Evolutionary conservation across 2,888 invertebrate genomes (phyloP), one percentile per base, ranked within the genome.

Genomic region (Drosophila phalerata): DNA sequence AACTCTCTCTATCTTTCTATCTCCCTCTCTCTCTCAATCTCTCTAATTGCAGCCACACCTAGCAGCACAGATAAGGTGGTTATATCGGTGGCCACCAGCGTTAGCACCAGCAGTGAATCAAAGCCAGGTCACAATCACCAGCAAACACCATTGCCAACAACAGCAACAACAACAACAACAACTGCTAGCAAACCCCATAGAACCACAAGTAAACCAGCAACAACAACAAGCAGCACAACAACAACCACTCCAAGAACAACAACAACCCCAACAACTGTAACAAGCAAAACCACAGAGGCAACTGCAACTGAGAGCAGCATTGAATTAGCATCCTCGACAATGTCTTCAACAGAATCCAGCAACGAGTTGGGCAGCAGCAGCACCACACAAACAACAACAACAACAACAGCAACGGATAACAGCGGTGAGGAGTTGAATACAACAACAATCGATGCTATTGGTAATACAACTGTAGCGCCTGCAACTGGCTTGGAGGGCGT

Each of bases 401-500:
- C 55, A 61, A 34, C 73, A 52, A 68, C 73, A 64, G 81, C 87
- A 60, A 73, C 80, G 40, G 87, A 87, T 43, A 77, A 78, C 65
- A 79, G 79, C 73, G 66, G 70, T 34, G 87, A 85, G 34, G 72
- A 76, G 17, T 38, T 58, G 43, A 86, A 60, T 19, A 74, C 77
- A 61, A 75, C 77, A 60, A 72, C 87, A n/a, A 73, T 68, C 51
- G 90, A 89, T 66, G 69, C 77, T 61, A 61, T 71, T 58, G 78
- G 86, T 38, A 85, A 85, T 22, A 88, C 89, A 58, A 89, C 91
- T 34, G 66, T 82, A 51, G 80, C 92, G 62, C 88, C 88, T 45
- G 75, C 80, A 34, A 88, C 79, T 56, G 85, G 91, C 17, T 66
- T 92, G 58, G 93, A 93, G 79, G 93, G 92, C 78, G 86, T 93